Evolutionary conservation across 2,113 vertebrate species (phyloP).

Genomic region (Himantopus leucocephalus): DNA sequence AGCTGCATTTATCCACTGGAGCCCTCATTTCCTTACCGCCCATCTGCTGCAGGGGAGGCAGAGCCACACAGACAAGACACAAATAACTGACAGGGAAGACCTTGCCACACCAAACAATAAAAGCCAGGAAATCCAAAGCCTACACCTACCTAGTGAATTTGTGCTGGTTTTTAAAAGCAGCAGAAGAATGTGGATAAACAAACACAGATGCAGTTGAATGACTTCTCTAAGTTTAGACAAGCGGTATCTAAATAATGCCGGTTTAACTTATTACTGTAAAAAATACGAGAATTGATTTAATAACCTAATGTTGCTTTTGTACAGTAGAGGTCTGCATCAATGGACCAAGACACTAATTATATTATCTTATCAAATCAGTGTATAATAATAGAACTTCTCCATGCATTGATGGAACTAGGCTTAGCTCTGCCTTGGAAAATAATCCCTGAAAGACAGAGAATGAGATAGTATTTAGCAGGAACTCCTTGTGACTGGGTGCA

Average conservation of each 20-base stretch:
- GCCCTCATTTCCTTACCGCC: slow-evolving; percentile 15
- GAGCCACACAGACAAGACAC: neutral
- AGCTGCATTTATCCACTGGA: slow-evolving; percentile 40
- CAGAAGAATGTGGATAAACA: slow-evolving; percentile 26
- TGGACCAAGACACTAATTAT: slow-evolving; percentile 28
- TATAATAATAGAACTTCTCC: slow-evolving; percentile 28
- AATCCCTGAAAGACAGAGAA: neutral
- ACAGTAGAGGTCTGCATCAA: slow-evolving; percentile 24
- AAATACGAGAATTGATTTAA: slow-evolving; percentile 31
- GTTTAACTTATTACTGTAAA: slow-evolving; percentile 41
- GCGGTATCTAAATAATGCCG: slow-evolving; percentile 18
- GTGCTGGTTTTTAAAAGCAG: slow-evolving; percentile 21
- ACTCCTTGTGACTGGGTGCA: neutral
- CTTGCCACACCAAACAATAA: neutral
- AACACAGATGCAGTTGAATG: neutral
- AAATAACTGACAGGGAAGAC: neutral
- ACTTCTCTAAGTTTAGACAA: slow-evolving; percentile 55
- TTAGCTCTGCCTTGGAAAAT: slow-evolving; percentile 2
- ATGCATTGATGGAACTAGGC: neutral
- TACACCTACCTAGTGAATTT: neutral
- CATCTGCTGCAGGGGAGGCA: slow-evolving; percentile 22
- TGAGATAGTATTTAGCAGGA: neutral
- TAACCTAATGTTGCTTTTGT: slow-evolving; percentile 54
- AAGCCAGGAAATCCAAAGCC: slow-evolving; percentile 3
- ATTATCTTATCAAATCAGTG: slow-evolving; percentile 48